Percentiles rank a stretch among this genome's conserved stretches.
Conservation (phyloP, 2,797 vertebrate species). For the Sebastes itinus region DNA sequence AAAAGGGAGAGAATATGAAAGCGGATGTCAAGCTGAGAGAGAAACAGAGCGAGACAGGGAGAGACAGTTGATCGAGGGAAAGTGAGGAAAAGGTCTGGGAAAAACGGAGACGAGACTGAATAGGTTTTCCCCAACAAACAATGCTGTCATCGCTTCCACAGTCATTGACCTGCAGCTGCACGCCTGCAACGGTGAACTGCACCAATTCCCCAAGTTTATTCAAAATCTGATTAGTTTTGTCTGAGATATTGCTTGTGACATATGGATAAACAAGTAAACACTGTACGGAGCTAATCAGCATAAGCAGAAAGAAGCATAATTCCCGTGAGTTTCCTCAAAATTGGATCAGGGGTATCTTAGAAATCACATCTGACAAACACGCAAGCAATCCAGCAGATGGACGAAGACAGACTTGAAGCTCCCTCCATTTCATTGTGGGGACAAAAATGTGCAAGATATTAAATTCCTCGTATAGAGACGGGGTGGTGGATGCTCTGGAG, state of each 20-base stretch:
- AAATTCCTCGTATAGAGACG: slow-evolving; percentile 23
- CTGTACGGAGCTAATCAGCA: slow-evolving; percentile 4
- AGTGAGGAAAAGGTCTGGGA: not conserved
- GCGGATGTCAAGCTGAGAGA: slow-evolving; percentile 10
- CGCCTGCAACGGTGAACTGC: not conserved
- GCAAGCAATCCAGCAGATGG: slow-evolving; percentile 44
- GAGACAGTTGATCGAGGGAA: not conserved
- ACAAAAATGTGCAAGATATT: slow-evolving; percentile 31
- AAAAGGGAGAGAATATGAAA: slow-evolving; percentile 14
- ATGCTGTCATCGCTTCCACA: not conserved
- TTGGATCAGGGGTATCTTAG: slow-evolving; percentile 44
- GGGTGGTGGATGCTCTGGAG: slow-evolving; percentile 15
- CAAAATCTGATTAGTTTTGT: slow-evolving; percentile 14
- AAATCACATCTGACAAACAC: slow-evolving; percentile 55
- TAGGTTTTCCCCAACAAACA: not conserved
- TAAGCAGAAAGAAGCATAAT: slow-evolving; percentile 5
- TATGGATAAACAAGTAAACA: slow-evolving; percentile 45
- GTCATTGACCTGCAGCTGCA: not conserved
- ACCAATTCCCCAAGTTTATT: not conserved
- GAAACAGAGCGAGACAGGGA: not conserved
- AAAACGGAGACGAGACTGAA: not conserved
- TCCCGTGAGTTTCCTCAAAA: slow-evolving; percentile 37
- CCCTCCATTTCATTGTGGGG: slow-evolving; percentile 27
- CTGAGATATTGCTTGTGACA: slow-evolving; percentile 10
- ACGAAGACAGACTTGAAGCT: slow-evolving; percentile 21